Evolutionary conservation across 2,888 invertebrate genomes (phyloP), one percentile per base, ranked within the genome.

Genomic region (Cecidostiba fungosa): DNA sequence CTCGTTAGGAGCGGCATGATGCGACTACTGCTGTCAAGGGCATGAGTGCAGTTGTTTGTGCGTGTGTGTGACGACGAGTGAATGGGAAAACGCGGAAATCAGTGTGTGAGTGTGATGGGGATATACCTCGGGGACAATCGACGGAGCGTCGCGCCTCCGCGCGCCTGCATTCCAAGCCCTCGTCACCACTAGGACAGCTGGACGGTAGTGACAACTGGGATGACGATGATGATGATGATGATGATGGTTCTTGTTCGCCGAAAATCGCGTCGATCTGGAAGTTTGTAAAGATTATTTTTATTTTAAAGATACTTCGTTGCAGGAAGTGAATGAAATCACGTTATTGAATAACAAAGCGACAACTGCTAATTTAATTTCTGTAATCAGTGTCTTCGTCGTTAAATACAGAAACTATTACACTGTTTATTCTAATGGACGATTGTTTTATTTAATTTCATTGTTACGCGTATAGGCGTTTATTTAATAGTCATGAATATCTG

Each of bases 91-190:
- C 86, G 86, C 88, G 88, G 87, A 89, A 88, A 88, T n/a, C 32
- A 16, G 19, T 14, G 78, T 26, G 23, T 14, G n/a, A 26, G 10
- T 19, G 69, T 36, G 69, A 69, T 43, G 43, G 12, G 32, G 5
- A 62, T n/a, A 12, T 32, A 94, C 94, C 94, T 90, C 91, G 90
- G 3, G 93, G 93, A 90, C 93, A 94, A 86, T 93, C 93, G 59
- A 92, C 92, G 54, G 93, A 93, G 86, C 92, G 90, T 14, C 93
- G 91, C 39, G 94, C 93, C 89, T 93, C 93, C 23, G 92, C 92
- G 88, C 93, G 90, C 86, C 93, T 89, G 88, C 94, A 94, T 83
- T 92, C 92, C 74, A 94, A 90, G 43, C 93, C 94, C 73, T 93
- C 92, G 14, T 93, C 92, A 43, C 93, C 93, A 79, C 91, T 91